Conservation (phyloP, 2,888 invertebrate genomes). For the Cosmopolites sordidus region DNA sequence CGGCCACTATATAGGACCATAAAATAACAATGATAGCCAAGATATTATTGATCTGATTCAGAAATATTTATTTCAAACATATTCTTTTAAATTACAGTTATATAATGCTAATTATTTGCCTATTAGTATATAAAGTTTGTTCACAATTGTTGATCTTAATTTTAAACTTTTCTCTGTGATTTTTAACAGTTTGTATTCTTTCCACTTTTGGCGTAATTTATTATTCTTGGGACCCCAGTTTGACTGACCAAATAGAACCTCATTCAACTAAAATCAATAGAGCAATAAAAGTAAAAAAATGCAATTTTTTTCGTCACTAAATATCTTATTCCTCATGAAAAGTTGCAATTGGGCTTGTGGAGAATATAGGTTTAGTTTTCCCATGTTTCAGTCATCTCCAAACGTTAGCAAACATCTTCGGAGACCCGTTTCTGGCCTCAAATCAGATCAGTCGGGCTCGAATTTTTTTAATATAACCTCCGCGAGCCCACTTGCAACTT, state of each 20-base stretch:
- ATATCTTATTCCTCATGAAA: neutral
- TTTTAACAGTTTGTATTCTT: conserved; percentile 26
- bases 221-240: conserved; percentile 30
- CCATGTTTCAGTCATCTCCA: too few relatives aligned
- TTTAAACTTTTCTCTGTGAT: conserved; percentile 23
- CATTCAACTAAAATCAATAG: conserved; percentile 20
- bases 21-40: too few relatives aligned
- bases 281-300: conserved; percentile 1
- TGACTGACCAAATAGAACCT: conserved; percentile 25
- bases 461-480: too few relatives aligned
- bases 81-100: neutral
- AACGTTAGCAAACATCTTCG: too few relatives aligned
- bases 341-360: neutral
- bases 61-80: too few relatives aligned
- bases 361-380: too few relatives aligned
- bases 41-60: too few relatives aligned
- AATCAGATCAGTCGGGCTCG: too few relatives aligned
- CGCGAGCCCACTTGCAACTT: too few relatives aligned
- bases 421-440: too few relatives aligned
- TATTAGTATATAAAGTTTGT: conserved; percentile 29
- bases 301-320: neutral
- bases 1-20: too few relatives aligned
- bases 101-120: conserved; percentile 21
- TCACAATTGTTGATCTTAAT: conserved; percentile 20
- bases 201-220: conserved; percentile 22